Evolutionary conservation across 1,140 invertebrate species (phyloP).

Genomic region (Apis laboriosa): DNA sequence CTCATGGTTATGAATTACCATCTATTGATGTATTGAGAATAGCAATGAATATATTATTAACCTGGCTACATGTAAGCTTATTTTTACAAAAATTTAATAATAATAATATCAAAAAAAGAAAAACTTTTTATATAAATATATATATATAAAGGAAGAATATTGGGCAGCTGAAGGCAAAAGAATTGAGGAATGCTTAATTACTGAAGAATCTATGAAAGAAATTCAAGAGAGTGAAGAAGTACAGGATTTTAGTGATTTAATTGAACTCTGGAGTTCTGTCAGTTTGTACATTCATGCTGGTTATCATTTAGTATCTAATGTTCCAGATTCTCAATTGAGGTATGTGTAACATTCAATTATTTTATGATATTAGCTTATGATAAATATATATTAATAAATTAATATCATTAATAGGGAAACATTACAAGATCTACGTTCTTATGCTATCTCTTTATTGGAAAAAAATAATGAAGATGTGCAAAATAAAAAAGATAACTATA

Average conservation of each 20-base stretch:
- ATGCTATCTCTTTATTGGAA: slow-evolving; percentile 23
- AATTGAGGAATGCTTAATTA: slow-evolving; percentile 68
- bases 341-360: slow-evolving; percentile 49
- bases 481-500: slow-evolving; percentile 20
- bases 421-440: slow-evolving; percentile 59
- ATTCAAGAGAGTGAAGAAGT: slow-evolving; percentile 51
- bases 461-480: slow-evolving; percentile 21
- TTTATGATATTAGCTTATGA: neutral
- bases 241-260: slow-evolving; percentile 66
- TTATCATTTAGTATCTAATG: slow-evolving; percentile 60
- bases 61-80: slow-evolving; percentile 83
- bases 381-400: slow-evolving; percentile 9
- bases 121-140: neutral
- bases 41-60: slow-evolving; percentile 81
- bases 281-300: slow-evolving; percentile 72
- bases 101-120: neutral
- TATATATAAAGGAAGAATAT: slow-evolving; percentile 71
- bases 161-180: slow-evolving; percentile 60
- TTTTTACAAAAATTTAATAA: neutral
- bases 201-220: slow-evolving; percentile 63
- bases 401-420: slow-evolving; percentile 57
- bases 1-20: slow-evolving; percentile 83
- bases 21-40: slow-evolving; percentile 81
- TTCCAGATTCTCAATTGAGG: slow-evolving; percentile 72
- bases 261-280: slow-evolving; percentile 75